Evolutionary conservation across 1,140 invertebrate genomes (phyloP), one percentile per base, ranked within the genome.

Genomic region (Aphidius gifuensis): DNA sequence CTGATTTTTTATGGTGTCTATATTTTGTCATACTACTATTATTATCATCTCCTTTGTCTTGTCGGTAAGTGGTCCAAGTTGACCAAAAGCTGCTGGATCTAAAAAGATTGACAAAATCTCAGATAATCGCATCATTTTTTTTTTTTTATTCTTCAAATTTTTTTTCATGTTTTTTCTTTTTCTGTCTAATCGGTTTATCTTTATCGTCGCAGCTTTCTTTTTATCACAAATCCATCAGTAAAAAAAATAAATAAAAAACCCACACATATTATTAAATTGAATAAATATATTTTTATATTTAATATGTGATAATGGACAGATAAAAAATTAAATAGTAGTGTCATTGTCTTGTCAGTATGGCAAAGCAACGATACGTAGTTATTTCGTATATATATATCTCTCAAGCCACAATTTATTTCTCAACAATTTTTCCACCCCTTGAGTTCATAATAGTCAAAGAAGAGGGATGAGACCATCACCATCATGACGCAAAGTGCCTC

Each of bases 161-260:
- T 16, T 16, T 16, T 16, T 16, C 16, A 16, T 11, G 53, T 55
- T 55, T 42, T 55, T 16, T 40, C 39, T 43, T 44, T 6, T 49
- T 32, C 58, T 45, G 9, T 9, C 9, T 63, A 63, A 63, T 57
- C 61, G 56, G 61, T 63, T 63, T 63, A 63, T 63, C 61, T 63
- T 63, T 6, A 50, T 50, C 43, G 47, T 43, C 16, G 8, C 61
- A 63, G 61, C 56, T 59, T 59, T 51, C 47, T 5, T 9, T n/a
- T n/a, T 38, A 46, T 59, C 9, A 32, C 44, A 43, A 39, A 38
- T 11, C 45, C 9, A 7, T 11, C 45, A 39, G 2, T 46, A 43
- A 56, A 40, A 62, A 16, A 16, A 16, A 16, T 16, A 16, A 16
- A 16, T 16, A 16, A 16, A 16, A 16, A 16, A 16, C 16, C 16